A percentile compares a stretch with the other conserved stretches of the same genome.
These are phyloP conservation scores for Megalops cyprinoides DNA, from an alignment of 2,797 vertebrate genomes.

Conservation along the genomic window DNA sequence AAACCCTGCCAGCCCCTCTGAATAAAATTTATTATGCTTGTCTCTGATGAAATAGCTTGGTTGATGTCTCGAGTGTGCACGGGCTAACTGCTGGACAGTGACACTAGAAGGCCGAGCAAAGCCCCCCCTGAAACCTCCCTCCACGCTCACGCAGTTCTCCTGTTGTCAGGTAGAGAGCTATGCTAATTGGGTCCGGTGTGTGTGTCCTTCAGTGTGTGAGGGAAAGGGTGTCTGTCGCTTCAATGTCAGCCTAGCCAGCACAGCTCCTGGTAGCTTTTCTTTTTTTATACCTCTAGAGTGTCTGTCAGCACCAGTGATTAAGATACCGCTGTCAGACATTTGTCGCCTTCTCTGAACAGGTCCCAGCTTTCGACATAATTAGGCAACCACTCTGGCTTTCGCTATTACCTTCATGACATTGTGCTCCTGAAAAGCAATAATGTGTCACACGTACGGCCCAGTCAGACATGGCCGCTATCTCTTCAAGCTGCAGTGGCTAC, in stretches of 20 bases:
- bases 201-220: constrained; percentile 55
- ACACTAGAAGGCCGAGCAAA: too few relatives aligned
- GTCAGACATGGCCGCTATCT: neutral
- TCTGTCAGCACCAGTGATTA: constrained; percentile 1
- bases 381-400: neutral
- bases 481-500: neutral
- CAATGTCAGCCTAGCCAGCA: neutral
- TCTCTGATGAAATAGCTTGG: too few relatives aligned
- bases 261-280: neutral
- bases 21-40: too few relatives aligned
- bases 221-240: constrained; percentile 41
- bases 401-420: neutral
- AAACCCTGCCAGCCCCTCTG: too few relatives aligned
- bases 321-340: constrained; percentile 1
- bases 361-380: too few relatives aligned
- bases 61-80: too few relatives aligned
- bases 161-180: constrained; percentile 43
- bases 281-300: neutral
- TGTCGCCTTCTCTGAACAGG: neutral
- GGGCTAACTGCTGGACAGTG: too few relatives aligned
- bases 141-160: too few relatives aligned
- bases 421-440: neutral
- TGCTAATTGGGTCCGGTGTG: constrained; percentile 55
- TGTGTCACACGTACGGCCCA: neutral
- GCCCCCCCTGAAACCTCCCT: too few relatives aligned